These are phyloP conservation scores for Minunthozetes semirufus DNA, from an alignment of 2,888 invertebrate species.

Conservation along the genomic window DNA sequence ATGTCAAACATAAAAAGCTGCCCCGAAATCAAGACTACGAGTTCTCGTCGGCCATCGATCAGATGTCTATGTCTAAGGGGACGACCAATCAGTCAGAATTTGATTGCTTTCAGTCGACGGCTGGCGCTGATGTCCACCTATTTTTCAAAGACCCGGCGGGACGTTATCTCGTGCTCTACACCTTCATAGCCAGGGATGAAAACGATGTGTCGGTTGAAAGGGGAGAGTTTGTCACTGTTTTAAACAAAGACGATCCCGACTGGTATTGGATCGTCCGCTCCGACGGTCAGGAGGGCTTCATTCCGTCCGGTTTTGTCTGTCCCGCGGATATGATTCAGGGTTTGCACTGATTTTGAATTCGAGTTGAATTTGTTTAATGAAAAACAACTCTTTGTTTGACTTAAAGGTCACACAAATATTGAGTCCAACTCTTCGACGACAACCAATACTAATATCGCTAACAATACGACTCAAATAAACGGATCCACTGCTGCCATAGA, in stretches of 20 bases:
- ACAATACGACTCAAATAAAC: neutral
- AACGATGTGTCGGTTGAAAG: conserved; percentile 88
- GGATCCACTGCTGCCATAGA: conserved; percentile 47
- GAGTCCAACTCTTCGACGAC: conserved; percentile 15
- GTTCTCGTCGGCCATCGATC: neutral
- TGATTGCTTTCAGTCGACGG: conserved; percentile 32
- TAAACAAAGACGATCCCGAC: conserved; percentile 88
- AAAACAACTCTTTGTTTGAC: neutral
- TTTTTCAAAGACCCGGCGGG: conserved; percentile 70
- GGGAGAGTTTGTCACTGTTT: conserved; percentile 89
- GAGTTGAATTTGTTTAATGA: neutral
- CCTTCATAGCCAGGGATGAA: conserved; percentile 84
- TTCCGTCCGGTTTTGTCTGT: conserved; percentile 88
- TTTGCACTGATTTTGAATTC: conserved; percentile 43
- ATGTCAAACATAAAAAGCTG: conserved; percentile 66
- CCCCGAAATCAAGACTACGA: conserved; percentile 54
- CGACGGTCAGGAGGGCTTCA: conserved; percentile 90
- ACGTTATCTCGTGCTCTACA: conserved; percentile 82
- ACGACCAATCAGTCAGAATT: conserved; percentile 13
- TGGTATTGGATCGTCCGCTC: conserved; percentile 94
- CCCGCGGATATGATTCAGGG: conserved; percentile 71
- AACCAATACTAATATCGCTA: neutral
- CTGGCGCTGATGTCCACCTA: conserved; percentile 41
- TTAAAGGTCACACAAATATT: conserved; percentile 10
- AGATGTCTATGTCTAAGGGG: neutral